phyloP scores from a whole-genome alignment of 2,888 invertebrate species.

The Patella pellucida region DNA sequence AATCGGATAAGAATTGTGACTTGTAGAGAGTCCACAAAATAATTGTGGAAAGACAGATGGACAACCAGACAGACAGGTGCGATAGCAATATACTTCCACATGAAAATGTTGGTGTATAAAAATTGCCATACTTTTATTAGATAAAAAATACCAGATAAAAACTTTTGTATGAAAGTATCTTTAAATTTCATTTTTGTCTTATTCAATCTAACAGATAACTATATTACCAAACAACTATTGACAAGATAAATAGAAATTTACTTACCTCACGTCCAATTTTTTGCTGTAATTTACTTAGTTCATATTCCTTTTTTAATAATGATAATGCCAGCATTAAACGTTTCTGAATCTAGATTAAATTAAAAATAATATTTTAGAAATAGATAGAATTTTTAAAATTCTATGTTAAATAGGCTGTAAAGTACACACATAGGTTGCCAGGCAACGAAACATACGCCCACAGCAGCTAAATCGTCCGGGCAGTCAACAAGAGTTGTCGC shows the following conservation, averaged over 20 bases:
- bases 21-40: no score
- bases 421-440: no score
- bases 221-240: not conserved
- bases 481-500: no score
- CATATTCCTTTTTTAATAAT: conserved; percentile 95
- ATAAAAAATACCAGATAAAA: no score
- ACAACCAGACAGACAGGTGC: no score
- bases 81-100: no score
- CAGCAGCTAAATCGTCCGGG: no score
- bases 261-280: conserved; percentile 84
- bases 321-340: conserved; percentile 90
- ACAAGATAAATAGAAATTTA: not conserved
- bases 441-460: no score
- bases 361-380: not conserved
- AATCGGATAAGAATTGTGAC: no score
- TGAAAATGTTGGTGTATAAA: no score
- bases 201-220: not conserved
- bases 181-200: not conserved
- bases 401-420: no score
- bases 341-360: conserved; percentile 85
- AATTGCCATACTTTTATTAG: not conserved
- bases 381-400: not conserved
- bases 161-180: not conserved
- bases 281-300: conserved; percentile 94
- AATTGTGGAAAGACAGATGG: no score